Evolutionary conservation across 2,113 vertebrate species (phyloP).

Genomic region (Pristiophorus japonicus): DNA sequence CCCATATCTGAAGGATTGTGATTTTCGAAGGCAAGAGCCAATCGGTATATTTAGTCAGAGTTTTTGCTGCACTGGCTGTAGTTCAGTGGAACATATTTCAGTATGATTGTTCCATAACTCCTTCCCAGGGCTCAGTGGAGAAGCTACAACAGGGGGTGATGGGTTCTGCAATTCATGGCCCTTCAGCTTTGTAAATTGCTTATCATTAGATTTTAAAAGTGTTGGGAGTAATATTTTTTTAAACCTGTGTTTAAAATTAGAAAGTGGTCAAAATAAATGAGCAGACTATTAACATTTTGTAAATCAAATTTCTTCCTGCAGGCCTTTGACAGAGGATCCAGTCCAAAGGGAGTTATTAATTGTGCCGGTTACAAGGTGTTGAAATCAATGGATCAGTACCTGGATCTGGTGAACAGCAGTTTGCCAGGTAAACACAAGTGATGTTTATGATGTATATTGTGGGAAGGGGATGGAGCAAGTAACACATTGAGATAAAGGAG

Average conservation of each 20-base stretch:
- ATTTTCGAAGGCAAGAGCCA: neutral
- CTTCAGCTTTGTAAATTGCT: neutral
- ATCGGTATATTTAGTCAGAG: neutral
- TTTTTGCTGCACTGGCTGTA: neutral
- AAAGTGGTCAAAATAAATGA: neutral
- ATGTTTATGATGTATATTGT: neutral
- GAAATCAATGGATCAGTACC: slow-evolving; percentile 78
- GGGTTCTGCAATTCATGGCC: neutral
- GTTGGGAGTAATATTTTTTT: neutral
- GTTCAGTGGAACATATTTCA: neutral
- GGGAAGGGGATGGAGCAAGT: neutral
- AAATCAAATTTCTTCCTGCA: slow-evolving; percentile 45
- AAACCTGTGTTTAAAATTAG: neutral
- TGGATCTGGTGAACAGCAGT: slow-evolving; percentile 73
- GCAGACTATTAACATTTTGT: neutral
- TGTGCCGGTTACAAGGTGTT: slow-evolving; percentile 85
- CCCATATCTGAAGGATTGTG: neutral
- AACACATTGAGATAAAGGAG: neutral
- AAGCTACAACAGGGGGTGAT: neutral
- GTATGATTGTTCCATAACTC: neutral
- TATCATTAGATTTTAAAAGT: neutral
- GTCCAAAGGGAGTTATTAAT: slow-evolving; percentile 70
- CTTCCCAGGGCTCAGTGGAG: neutral
- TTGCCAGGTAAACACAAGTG: slow-evolving; percentile 67
- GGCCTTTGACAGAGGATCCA: slow-evolving; percentile 73